Evolutionary conservation across 2,888 invertebrate genomes (phyloP), one percentile per base, ranked within the genome.

Genomic region (Rhingia campestris): DNA sequence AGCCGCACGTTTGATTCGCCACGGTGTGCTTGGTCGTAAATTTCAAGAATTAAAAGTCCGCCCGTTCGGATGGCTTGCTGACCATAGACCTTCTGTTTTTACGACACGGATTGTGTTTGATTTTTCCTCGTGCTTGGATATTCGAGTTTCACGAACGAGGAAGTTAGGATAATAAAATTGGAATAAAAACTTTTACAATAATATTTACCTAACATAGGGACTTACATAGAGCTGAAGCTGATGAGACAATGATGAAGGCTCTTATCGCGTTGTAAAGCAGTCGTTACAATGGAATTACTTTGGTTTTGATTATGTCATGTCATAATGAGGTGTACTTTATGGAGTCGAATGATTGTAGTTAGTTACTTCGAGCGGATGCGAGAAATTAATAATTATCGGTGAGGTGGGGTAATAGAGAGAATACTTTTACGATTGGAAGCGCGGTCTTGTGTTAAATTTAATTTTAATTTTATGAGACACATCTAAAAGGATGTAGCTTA

Each of bases 261-360:
- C 66, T 74, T 74, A 74, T 64, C 74, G 74, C 74, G 53, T 74
- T 58, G 66, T 74, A 74, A 74, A 74, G 66, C 49, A 56, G 64
- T 74, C 74, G 43, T 66, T 74, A 58, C 56, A 41, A 47, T 58
- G 39, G 22, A 66, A 58, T 41, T 66, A 66, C 49, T 41, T 58
- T 66, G 22, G 39, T 12, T 35, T 59, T 41, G 56, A 74, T 67
- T 59, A 59, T 43, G 53, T 35, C 30, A 64, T 56, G 37, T 33
- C 63, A 49, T 76, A 70, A 76, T 58, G 14, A 64, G 59, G 32
- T 35, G 49, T 41, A 70, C 45, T 70, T 70, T 72, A 76, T 81
- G 53, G 37, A 70, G 53, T 43, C 32, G 32, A 35, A 51, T 58
- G 53, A 53, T 53, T 70, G 54, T 56, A 43, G 58, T 64, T 56